Base-by-base conservation (phyloP, 2,113 vertebrate species). In the Neotoma lepida region DNA sequence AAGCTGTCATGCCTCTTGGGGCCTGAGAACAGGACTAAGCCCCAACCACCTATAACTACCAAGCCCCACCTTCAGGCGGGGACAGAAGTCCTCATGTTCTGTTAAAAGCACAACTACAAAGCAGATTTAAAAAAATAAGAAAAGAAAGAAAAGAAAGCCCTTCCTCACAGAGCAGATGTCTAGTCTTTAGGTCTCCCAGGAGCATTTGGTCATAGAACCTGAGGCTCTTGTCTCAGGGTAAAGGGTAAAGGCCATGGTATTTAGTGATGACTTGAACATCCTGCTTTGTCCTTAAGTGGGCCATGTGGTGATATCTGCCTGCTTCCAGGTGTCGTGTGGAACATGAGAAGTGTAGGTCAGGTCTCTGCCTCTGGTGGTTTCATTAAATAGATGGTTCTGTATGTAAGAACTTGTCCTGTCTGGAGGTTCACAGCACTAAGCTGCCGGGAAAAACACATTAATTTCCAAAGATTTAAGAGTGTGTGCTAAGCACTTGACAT, bases 241-340 rank as follows among this genome's bases (percentile, higher is more conserved):
- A 51, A 90, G 18, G 71, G 28, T 20, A 2, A 73, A 78, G n/a
- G 49, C 71, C 76, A 44, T 66, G 70, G 22, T 61, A 22, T 39
- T 2, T 15, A 6, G 46, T 10, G 64, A 39, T 56, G 33, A 56
- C 35, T 2, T 0, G 24, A 2, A 22, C 8, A 51, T 64, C 39
- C 35, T 22, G 39, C 88, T 71, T 77, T 26, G 44, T 30, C 30
- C 33, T 10, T 2, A 17, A 63, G 46, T 2, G 24, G 41, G 28
- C 33, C 9, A 0, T 28, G 54, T 20, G 46, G 61, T 35, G 2
- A 51, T 18, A 4, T 77, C 64, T 46, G 1, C 0, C 0, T 66
- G 64, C 64, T 24, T 26, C 46, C 4, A 0, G 85, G 63, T 28
- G 30, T n/a, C 13, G 0, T 2, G 1, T 46, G 33, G 46, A n/a